Percentiles rank a stretch among this genome's conserved stretches.
phyloP scores from a whole-genome alignment of 2,888 invertebrate species.

The Ectemnius continuus region DNA sequence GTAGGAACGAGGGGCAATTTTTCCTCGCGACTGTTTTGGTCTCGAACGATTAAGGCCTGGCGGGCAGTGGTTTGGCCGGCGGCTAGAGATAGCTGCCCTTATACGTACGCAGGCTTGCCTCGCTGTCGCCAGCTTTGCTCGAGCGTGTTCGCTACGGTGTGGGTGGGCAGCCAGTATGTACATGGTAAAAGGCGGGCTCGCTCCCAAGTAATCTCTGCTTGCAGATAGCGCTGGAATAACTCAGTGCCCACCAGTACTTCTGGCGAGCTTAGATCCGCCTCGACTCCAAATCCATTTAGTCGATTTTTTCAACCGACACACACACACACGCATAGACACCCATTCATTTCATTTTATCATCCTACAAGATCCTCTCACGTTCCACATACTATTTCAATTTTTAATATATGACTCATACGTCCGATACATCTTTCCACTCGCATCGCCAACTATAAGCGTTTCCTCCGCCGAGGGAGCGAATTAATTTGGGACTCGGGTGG shows the following conservation, averaged over 20 bases:
- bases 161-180: neutral
- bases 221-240: neutral
- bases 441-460: neutral
- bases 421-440: neutral
- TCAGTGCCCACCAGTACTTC: neutral
- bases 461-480: too few relatives aligned
- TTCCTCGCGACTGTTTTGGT: neutral
- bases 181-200: neutral
- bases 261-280: too few relatives aligned
- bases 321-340: too few relatives aligned
- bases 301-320: too few relatives aligned
- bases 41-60: slow-evolving; percentile 1
- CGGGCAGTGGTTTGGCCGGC: neutral
- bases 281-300: too few relatives aligned
- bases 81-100: slow-evolving; percentile 2
- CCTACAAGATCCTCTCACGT: too few relatives aligned
- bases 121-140: neutral
- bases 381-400: too few relatives aligned
- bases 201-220: neutral
- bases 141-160: neutral
- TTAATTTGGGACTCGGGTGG: too few relatives aligned
- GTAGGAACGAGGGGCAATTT: neutral
- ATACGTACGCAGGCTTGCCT: neutral
- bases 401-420: too few relatives aligned
- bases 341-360: too few relatives aligned